phyloP scores from a whole-genome alignment of 2,797 vertebrate genomes.

The Hipposideros larvatus region DNA sequence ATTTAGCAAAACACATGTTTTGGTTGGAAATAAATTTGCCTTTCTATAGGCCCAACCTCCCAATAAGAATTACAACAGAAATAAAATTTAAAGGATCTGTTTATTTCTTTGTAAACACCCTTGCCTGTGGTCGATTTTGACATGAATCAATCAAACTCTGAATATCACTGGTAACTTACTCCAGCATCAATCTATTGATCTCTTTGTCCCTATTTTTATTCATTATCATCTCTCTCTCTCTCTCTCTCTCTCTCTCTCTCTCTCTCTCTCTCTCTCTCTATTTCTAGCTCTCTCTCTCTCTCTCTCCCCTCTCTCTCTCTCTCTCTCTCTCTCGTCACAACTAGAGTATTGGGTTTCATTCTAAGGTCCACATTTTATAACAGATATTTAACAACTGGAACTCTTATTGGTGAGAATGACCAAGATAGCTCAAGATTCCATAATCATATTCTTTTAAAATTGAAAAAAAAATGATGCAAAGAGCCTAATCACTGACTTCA shows the following conservation, averaged over 20 bases:
- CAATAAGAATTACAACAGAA: slow-evolving; percentile 59
- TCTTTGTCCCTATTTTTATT: not conserved
- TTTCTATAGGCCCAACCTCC: not conserved
- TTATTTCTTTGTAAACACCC: slow-evolving; percentile 35
- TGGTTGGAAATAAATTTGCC: slow-evolving; percentile 27
- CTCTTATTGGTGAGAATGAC: not conserved
- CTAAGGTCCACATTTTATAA: not conserved
- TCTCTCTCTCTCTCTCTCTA: not conserved
- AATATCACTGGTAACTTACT: not conserved
- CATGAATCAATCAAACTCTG: slow-evolving; percentile 17
- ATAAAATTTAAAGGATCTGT: slow-evolving; percentile 33
- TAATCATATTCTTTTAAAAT: not conserved
- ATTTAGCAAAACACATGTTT: slow-evolving; percentile 49
- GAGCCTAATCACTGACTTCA: not conserved
- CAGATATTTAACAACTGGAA: not conserved
- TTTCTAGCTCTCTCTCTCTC: too few relatives aligned
- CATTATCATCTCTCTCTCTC: not conserved
- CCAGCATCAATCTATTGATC: not conserved
- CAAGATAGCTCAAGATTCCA: not conserved
- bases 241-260: too few relatives aligned
- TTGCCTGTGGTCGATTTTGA: not conserved
- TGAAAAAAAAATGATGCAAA: not conserved
- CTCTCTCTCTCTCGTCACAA: not conserved
- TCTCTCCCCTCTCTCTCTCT: too few relatives aligned
- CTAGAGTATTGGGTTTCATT: not conserved